Conservation (phyloP, 1,140 invertebrate species). For the Danaus melanippus region DNA sequence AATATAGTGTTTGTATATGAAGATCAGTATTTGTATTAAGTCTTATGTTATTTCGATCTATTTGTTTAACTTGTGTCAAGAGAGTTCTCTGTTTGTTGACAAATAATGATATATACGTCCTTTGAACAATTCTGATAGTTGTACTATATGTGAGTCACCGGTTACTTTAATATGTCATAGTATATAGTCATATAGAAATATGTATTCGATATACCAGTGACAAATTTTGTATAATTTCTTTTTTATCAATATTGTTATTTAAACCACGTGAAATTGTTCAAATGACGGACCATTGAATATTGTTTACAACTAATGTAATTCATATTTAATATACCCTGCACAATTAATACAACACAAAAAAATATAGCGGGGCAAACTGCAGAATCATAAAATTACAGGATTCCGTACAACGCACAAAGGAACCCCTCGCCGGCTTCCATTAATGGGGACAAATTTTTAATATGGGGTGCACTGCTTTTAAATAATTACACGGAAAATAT, state of each 20-base stretch:
- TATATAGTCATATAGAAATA: no score
- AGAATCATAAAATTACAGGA: constrained; percentile 67
- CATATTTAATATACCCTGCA: constrained; percentile 47
- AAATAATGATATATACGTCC: no score
- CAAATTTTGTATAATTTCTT: no score
- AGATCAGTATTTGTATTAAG: constrained; percentile 48
- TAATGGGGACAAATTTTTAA: constrained; percentile 67
- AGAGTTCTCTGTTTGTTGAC: constrained; percentile 19
- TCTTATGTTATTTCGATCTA: constrained; percentile 38
- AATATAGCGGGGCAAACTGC: constrained; percentile 42
- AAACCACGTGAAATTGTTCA: no score
- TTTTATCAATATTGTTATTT: no score
- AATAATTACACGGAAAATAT: constrained; percentile 41
- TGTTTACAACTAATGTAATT: constrained; percentile 32
- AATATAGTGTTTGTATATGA: constrained; percentile 57
- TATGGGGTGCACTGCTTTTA: constrained; percentile 58
- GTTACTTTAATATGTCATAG: no score
- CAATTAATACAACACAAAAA: constrained; percentile 41
- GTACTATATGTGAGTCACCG: no score
- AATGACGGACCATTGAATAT: no score
- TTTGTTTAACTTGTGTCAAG: constrained; percentile 41
- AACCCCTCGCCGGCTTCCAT: constrained; percentile 38
- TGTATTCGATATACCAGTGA: no score
- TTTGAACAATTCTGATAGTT: no score
- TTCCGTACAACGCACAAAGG: constrained; percentile 59